Conservation (phyloP, 1,140 invertebrate genomes). For the Neodiprion fabricii region DNA sequence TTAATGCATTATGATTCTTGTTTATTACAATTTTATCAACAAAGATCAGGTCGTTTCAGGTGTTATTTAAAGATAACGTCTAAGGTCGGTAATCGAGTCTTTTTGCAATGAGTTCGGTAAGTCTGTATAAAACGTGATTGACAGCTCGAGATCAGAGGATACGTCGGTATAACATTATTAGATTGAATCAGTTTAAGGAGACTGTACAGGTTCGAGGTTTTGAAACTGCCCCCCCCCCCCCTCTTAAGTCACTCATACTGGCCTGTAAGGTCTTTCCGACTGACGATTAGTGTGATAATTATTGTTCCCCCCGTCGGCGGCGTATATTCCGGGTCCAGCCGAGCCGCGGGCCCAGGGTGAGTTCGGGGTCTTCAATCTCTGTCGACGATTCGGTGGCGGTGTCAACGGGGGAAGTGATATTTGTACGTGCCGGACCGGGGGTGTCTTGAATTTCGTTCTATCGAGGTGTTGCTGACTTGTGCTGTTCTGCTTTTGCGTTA, state of each 20-base stretch:
- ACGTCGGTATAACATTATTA: too few relatives aligned
- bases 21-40: neutral
- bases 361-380: conserved; percentile 39
- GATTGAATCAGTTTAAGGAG: too few relatives aligned
- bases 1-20: neutral
- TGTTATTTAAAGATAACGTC: too few relatives aligned
- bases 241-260: conserved; percentile 13
- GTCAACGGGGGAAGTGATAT: conserved; percentile 55
- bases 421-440: conserved; percentile 26
- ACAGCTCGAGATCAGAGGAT: too few relatives aligned
- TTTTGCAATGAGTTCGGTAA: too few relatives aligned
- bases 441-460: conserved; percentile 34
- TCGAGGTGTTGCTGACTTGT: conserved; percentile 29
- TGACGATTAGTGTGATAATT: conserved; percentile 35
- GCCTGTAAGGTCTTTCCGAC: conserved; percentile 54
- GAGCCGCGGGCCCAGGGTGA: conserved; percentile 28
- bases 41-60: too few relatives aligned
- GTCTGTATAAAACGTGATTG: too few relatives aligned
- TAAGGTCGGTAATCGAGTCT: too few relatives aligned
- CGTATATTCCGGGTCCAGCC: neutral
- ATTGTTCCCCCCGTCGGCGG: conserved; percentile 24
- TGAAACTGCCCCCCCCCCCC: too few relatives aligned
- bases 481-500: conserved; percentile 41
- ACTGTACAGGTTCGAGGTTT: too few relatives aligned
- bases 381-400: conserved; percentile 42